These are phyloP conservation scores for Semaprochilodus insignis DNA, from an alignment of 2,797 vertebrate species.

Conservation along the genomic window DNA sequence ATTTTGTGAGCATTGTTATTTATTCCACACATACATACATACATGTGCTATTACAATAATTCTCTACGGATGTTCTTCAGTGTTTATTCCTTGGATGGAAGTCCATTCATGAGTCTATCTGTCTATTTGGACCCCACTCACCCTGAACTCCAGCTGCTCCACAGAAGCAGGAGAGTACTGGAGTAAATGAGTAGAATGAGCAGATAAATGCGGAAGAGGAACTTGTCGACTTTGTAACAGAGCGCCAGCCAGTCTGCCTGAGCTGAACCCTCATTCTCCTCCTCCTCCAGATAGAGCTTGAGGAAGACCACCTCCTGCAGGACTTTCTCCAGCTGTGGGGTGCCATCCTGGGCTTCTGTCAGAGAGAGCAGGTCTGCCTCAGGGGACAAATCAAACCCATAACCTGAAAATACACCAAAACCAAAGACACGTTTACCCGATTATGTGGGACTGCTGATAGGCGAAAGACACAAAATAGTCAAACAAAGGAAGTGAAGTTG, in stretches of 20 bases:
- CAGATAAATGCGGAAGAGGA: conserved; percentile 84
- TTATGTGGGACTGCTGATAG: not conserved
- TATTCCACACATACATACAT: not conserved
- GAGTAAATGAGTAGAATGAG: conserved; percentile 77
- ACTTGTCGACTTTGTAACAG: conserved; percentile 79
- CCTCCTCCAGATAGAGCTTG: conserved; percentile 73
- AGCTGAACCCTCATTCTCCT: conserved; percentile 68
- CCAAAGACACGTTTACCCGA: not conserved
- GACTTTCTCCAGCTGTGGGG: conserved; percentile 76
- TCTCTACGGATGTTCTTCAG: not conserved
- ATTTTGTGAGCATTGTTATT: not conserved
- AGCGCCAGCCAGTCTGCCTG: conserved; percentile 81
- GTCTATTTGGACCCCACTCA: conserved; percentile 13
- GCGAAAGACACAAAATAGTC: too few species aligned
- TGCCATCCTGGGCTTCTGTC: conserved; percentile 62
- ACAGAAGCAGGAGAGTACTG: conserved; percentile 80
- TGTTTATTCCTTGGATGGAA: not conserved
- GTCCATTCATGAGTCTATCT: not conserved
- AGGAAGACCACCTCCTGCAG: conserved; percentile 81
- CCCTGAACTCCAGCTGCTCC: conserved; percentile 82
- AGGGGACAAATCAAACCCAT: conserved; percentile 69
- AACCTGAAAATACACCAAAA: conserved; percentile 64
- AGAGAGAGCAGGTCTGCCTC: conserved; percentile 76
- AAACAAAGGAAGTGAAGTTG: too few species aligned
- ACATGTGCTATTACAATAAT: not conserved